Evolutionary conservation across 2,888 invertebrate species (phyloP), one percentile per base, ranked within the genome.

Genomic region (Drosophila subquinaria): DNA sequence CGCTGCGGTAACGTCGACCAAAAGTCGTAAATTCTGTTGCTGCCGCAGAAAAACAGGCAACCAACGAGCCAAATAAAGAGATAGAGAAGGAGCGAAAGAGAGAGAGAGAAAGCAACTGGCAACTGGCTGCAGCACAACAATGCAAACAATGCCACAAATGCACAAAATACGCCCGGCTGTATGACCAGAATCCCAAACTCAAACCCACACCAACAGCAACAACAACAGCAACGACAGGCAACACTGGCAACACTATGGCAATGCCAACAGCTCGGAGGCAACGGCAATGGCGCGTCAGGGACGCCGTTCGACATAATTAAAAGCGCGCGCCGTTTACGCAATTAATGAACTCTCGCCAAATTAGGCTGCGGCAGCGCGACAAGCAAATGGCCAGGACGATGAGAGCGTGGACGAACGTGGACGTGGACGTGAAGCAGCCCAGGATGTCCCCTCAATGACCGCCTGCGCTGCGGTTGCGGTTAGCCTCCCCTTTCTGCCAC

Each of bases 321-420:
- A 86, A 86, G 85, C 88, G 88, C 83, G 78, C 85, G 85, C 82
- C 86, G 83, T 87, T 86, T 86, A 86, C 88, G 86, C 86, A 86
- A 86, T 86, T 86, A 86, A 86, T 86, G 86, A 85, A 86, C 85
- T 86, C 86, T 83, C 86, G 85, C 87, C 82, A 86, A 86, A 86
- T 86, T 86, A 86, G 86, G 86, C 86, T 86, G 86, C 80, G 87
- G 85, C 87, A 82, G 81, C 63, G 87, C 73, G 83, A 86, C 81
- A 84, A 86, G 84, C 82, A 79, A 82, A 78, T 80, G 84, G 80
- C 74, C 83, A 76, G 70, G 70, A 72, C 55, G 35, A 35, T 5
- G 50, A 15, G 20, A 8, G 13, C n/a, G 23, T 5, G 20, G 13
- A 17, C 3, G 36, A n/a, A 23, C 3, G 59, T n/a, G 35, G 27